Percentiles rank a stretch among this genome's conserved stretches.
phyloP scores from a whole-genome alignment of 1,140 invertebrate species.

The Drosophila eugracilis region DNA sequence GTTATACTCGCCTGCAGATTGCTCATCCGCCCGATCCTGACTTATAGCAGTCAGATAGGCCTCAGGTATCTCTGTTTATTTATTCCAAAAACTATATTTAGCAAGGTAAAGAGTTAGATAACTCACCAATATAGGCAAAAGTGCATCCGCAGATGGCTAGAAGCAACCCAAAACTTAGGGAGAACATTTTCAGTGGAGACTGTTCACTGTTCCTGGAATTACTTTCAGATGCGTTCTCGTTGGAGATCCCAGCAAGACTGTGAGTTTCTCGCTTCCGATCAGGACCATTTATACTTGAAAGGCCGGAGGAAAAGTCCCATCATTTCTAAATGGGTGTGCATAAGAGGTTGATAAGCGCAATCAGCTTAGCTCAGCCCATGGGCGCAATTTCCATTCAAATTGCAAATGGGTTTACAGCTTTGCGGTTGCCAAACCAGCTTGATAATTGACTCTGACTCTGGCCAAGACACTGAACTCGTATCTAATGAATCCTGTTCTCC shows the following conservation, averaged over 20 bases:
- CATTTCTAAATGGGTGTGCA: constrained; percentile 28
- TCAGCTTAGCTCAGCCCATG: constrained; percentile 26
- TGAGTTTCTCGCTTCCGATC: constrained; percentile 5
- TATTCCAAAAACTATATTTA: background rate
- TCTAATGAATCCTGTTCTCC: constrained; percentile 24
- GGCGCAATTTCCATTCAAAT: constrained; percentile 62
- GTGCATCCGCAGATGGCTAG: constrained; percentile 19
- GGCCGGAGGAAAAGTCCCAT: constrained; percentile 2
- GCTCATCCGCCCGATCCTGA: constrained; percentile 29
- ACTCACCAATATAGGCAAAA: constrained; percentile 28
- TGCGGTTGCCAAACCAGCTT: constrained; percentile 55
- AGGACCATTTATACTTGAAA: constrained; percentile 61
- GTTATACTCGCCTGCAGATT: constrained; percentile 53
- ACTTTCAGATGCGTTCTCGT: constrained; percentile 28
- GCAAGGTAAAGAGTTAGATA: too few relatives aligned
- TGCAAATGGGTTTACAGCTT: constrained; percentile 40
- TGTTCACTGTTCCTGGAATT: background rate
- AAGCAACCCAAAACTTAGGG: constrained; percentile 12
- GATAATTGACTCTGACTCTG: constrained; percentile 26
- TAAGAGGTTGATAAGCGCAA: constrained; percentile 44
- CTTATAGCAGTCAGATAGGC: constrained; percentile 39
- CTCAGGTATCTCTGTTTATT: constrained; percentile 28
- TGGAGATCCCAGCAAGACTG: constrained; percentile 50
- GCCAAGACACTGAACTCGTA: constrained; percentile 12
- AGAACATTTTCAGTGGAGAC: constrained; percentile 20